Evolutionary conservation across 1,140 invertebrate genomes (phyloP).

Genomic region (Macrocentrus cingulum): DNA sequence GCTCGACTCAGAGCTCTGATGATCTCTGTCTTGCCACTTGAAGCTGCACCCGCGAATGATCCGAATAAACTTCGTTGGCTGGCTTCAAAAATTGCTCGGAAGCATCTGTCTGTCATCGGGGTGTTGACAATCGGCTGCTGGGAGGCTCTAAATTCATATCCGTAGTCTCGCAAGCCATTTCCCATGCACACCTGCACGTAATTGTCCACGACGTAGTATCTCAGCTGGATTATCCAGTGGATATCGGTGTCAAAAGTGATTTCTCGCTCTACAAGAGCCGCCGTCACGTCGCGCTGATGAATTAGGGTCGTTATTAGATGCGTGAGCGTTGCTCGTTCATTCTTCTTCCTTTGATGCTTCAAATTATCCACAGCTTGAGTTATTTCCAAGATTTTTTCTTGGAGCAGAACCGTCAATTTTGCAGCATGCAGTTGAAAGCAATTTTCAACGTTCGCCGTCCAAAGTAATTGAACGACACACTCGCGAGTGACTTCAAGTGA

Average conservation of each 20-base stretch:
- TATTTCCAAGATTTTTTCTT: slow-evolving; percentile 27
- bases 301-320: slow-evolving; percentile 65
- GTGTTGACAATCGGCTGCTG: slow-evolving; percentile 83
- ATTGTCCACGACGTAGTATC: slow-evolving; percentile 82
- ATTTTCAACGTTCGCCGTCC: slow-evolving; percentile 64
- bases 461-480: slow-evolving; percentile 65
- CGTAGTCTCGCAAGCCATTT: slow-evolving; percentile 75
- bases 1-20: slow-evolving; percentile 69
- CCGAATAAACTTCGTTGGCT: slow-evolving; percentile 65
- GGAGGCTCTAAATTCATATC: slow-evolving; percentile 85
- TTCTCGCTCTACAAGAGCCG: too few relatives aligned
- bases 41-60: slow-evolving; percentile 65
- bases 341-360: slow-evolving; percentile 52
- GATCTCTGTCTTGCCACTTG: slow-evolving; percentile 75
- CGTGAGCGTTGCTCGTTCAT: slow-evolving; percentile 60
- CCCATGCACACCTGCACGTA: slow-evolving; percentile 73
- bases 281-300: too few relatives aligned
- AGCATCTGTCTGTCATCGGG: slow-evolving; percentile 87
- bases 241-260: slow-evolving; percentile 71
- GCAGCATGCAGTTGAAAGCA: slow-evolving; percentile 35
- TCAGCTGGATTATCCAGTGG: slow-evolving; percentile 86
- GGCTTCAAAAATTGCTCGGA: slow-evolving; percentile 87
- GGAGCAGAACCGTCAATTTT: slow-evolving; percentile 13
- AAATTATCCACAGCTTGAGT: slow-evolving; percentile 15
- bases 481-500: not conserved